These are phyloP conservation scores for Chanos chanos DNA, from an alignment of 2,797 vertebrate species.

Conservation along the genomic window DNA sequence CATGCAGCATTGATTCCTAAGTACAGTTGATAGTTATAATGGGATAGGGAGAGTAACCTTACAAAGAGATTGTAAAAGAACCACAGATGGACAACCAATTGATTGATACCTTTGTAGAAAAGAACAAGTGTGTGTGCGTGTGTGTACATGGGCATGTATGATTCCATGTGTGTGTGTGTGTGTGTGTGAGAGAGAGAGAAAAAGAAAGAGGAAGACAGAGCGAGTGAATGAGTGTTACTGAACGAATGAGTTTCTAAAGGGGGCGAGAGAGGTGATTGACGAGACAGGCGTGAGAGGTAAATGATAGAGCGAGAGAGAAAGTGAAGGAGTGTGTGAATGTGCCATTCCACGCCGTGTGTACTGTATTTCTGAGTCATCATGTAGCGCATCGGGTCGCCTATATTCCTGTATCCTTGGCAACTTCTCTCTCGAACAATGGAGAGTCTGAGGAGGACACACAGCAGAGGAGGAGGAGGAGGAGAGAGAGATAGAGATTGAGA, in stretches of 20 bases:
- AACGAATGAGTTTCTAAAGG: not conserved
- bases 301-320: not conserved
- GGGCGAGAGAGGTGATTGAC: too few relatives aligned
- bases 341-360: not conserved
- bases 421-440: slow-evolving; percentile 66
- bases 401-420: slow-evolving; percentile 74
- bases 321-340: not conserved
- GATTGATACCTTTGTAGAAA: too few relatives aligned
- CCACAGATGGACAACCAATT: too few relatives aligned
- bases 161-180: too few relatives aligned
- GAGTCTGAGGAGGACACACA: slow-evolving; percentile 16
- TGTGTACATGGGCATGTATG: too few relatives aligned
- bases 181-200: not conserved
- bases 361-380: slow-evolving; percentile 37
- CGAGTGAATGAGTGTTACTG: not conserved
- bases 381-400: slow-evolving; percentile 44
- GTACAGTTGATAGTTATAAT: not conserved
- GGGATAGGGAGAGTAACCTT: not conserved
- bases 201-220: not conserved
- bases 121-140: too few relatives aligned
- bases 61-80: too few relatives aligned
- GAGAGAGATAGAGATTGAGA: not conserved
- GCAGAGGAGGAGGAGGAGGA: not conserved
- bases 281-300: not conserved
- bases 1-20: not conserved